Percentiles rank a stretch among this genome's conserved stretches.
Conservation (phyloP, 2,888 invertebrate genomes). For the Notodonta ziczac region DNA sequence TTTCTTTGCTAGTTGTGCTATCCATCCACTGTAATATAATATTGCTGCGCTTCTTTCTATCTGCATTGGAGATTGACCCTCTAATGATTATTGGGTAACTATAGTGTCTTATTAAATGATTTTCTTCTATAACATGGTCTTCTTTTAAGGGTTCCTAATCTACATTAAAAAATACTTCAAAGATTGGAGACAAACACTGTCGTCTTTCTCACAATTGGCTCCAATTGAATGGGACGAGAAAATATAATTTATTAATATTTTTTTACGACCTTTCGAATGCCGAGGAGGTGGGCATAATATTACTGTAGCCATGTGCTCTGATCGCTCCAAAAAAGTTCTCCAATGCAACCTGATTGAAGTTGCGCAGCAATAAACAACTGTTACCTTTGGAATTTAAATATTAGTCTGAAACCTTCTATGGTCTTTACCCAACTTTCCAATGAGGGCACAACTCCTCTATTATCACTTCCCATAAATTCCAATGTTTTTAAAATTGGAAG, state of each 20-base stretch:
- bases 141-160: neutral
- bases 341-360: constrained; percentile 18
- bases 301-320: constrained; percentile 12
- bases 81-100: constrained; percentile 4
- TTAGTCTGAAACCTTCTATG: constrained; percentile 9
- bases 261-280: constrained; percentile 12
- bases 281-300: constrained; percentile 11
- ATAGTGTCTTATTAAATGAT: constrained; percentile 4
- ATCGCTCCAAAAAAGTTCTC: constrained; percentile 20
- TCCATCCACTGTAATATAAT: constrained; percentile 27
- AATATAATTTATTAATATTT: constrained; percentile 21
- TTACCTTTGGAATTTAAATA: constrained; percentile 2
- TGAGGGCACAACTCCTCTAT: neutral
- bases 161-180: constrained; percentile 10
- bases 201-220: constrained; percentile 29
- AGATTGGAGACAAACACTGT: constrained; percentile 11
- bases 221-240: constrained; percentile 16
- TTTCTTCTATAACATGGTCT: neutral
- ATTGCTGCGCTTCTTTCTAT: constrained; percentile 23
- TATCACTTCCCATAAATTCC: constrained; percentile 1
- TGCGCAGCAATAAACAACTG: constrained; percentile 14
- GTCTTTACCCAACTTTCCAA: constrained; percentile 11
- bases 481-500: constrained; percentile 1
- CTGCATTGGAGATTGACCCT: constrained; percentile 8
- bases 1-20: constrained; percentile 17